Evolutionary conservation across 1,140 invertebrate genomes (phyloP).

Genomic region (Leptinotarsa undecemlineata): DNA sequence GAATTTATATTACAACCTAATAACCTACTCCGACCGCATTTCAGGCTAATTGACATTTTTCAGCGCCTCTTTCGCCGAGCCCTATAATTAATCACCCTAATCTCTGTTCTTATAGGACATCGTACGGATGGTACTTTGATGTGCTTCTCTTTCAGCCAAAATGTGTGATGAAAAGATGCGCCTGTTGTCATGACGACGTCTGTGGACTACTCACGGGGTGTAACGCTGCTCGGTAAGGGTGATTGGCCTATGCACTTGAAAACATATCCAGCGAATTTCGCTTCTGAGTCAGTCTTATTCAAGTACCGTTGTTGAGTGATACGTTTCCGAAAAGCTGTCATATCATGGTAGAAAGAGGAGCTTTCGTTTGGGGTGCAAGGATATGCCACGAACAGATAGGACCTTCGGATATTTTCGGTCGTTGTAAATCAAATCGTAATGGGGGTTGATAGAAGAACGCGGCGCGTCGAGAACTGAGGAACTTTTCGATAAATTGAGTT

Average conservation of each 20-base stretch:
- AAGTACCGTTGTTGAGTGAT: too few species aligned
- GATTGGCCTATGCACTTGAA: too few species aligned
- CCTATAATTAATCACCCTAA: constrained; percentile 3
- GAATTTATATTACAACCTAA: neutral
- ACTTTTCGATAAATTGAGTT: neutral
- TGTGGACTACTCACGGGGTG: constrained; percentile 33
- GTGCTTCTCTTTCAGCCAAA: neutral
- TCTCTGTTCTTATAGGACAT: neutral
- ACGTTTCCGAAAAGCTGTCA: too few species aligned
- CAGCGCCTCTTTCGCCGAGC: neutral
- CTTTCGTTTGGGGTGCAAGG: neutral
- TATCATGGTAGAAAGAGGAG: neutral
- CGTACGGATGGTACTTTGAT: constrained; percentile 2
- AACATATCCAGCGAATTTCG: too few species aligned
- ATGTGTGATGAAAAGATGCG: constrained; percentile 40
- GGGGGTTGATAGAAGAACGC: neutral
- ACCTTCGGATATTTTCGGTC: constrained; percentile 27
- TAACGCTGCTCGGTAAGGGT: constrained; percentile 16
- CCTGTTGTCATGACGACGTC: constrained; percentile 40
- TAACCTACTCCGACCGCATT: neutral
- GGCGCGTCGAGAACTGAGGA: neutral
- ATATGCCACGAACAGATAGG: constrained; percentile 23
- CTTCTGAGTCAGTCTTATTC: too few species aligned
- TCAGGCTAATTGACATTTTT: neutral
- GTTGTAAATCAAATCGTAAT: constrained; percentile 13